Percentiles rank a stretch among this genome's conserved stretches.
These are phyloP conservation scores for Poecilus cupreus DNA, from an alignment of 2,888 invertebrate genomes.

Conservation along the genomic window DNA sequence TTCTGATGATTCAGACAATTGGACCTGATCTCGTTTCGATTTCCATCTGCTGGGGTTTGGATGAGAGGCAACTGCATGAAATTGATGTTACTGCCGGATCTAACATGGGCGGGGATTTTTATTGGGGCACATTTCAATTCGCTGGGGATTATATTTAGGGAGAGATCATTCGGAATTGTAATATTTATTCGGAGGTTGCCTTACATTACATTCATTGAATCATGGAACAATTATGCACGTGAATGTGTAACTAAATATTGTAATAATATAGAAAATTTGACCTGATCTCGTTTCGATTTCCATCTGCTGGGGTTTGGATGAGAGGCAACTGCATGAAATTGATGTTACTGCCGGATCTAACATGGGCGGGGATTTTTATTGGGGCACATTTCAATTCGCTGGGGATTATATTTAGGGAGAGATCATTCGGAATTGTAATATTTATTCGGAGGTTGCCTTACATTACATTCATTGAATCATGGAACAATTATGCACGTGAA, in stretches of 20 bases:
- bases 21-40: conserved; percentile 2
- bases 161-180: too few species aligned
- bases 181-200: too few species aligned
- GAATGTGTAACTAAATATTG: too few species aligned
- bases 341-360: not conserved
- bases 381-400: not conserved
- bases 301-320: too few species aligned
- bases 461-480: too few species aligned
- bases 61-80: not conserved
- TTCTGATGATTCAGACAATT: not conserved
- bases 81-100: not conserved
- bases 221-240: too few species aligned
- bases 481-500: too few species aligned
- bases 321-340: not conserved
- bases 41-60: not conserved
- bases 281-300: not conserved
- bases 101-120: not conserved
- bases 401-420: too few species aligned
- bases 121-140: not conserved
- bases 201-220: too few species aligned
- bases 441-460: not conserved
- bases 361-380: not conserved
- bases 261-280: not conserved
- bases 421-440: too few species aligned
- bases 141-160: too few species aligned